Base-by-base conservation (phyloP, 2,113 vertebrate genomes). In the Bos indicus region DNA sequence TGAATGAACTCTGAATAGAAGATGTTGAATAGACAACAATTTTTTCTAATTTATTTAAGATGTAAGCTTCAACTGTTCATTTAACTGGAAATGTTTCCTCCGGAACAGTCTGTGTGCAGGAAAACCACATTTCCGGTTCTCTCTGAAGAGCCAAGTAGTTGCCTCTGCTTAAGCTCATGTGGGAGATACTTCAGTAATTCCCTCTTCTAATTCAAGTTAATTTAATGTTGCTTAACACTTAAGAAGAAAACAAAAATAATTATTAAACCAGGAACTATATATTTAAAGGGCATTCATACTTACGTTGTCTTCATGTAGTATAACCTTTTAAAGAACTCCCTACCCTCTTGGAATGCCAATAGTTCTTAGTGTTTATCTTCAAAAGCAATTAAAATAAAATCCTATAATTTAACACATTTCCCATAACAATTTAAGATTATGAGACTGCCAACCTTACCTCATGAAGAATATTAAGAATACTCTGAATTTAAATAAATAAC, bases 1-100 rank as follows among this genome's bases (percentile, higher is more conserved):
- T 98, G 98, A 98, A 98, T 97, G 98, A 97, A 98, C 97, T 97
- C 95, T 94, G 96, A 98, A 91, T 94, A 97, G 98, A 98, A 98
- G 97, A 97, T 94, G 85, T 87, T 98, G 97, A 97, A 67, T 86
- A 98, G 97, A 91, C 71, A 94, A 96, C 93, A 98, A 98, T 98
- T 91, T 98, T 97, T 98, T 97, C 98, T 74, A 97, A 90, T 98
- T 60, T 59, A 97, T 64, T 98, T 97, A 98, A 98, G 96, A 98
- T 98, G 97, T 97, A 98, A 96, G 95, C 98, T 97, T 98, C 96
- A 98, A 94, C 88, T 98, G 94, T 67, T 98, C 95, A 94, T 98
- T 98, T 98, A 98, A 97, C 94, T 98, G 97, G 96, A 98, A 98
- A 90, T 88, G 74, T 95, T 98, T 98, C 93, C 96, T 97, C 67